Conservation (phyloP, 2,797 vertebrate genomes). For the Eleutherodactylus coqui region DNA sequence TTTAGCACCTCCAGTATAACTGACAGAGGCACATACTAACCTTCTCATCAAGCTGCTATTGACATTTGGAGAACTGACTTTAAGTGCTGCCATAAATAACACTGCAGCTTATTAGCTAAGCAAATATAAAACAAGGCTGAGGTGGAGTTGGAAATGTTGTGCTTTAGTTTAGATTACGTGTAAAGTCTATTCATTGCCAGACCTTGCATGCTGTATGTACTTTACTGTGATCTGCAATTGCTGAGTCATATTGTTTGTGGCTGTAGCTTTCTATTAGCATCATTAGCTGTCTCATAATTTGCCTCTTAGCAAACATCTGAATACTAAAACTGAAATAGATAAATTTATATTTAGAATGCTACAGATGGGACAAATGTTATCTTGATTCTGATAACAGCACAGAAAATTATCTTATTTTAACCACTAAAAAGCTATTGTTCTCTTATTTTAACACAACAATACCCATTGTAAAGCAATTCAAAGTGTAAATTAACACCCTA, state of each 20-base stretch:
- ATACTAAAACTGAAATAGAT: neutral
- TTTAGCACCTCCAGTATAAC: constrained; percentile 72
- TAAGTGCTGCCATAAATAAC: constrained; percentile 59
- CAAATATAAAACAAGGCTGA: constrained; percentile 54
- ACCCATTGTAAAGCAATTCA: no score
- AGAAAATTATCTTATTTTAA: no score
- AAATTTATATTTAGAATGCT: no score
- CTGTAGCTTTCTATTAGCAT: neutral
- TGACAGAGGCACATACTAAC: constrained; percentile 72
- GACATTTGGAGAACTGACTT: constrained; percentile 69
- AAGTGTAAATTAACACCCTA: no score
- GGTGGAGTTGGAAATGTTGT: constrained; percentile 46
- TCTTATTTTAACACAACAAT: no score
- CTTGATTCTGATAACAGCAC: no score
- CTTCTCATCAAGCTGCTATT: constrained; percentile 71
- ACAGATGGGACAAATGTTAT: no score
- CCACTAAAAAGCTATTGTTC: no score
- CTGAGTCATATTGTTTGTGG: neutral
- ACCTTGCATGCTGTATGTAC: neutral
- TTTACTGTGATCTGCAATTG: neutral
- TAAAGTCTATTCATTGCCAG: constrained; percentile 13
- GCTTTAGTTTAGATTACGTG: constrained; percentile 9
- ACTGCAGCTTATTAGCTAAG: constrained; percentile 47
- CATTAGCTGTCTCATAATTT: neutral
- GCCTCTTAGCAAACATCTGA: neutral